Evolutionary conservation across 2,888 invertebrate species (phyloP), one percentile per base, ranked within the genome.

Genomic region (Epirrhoe tristata): DNA sequence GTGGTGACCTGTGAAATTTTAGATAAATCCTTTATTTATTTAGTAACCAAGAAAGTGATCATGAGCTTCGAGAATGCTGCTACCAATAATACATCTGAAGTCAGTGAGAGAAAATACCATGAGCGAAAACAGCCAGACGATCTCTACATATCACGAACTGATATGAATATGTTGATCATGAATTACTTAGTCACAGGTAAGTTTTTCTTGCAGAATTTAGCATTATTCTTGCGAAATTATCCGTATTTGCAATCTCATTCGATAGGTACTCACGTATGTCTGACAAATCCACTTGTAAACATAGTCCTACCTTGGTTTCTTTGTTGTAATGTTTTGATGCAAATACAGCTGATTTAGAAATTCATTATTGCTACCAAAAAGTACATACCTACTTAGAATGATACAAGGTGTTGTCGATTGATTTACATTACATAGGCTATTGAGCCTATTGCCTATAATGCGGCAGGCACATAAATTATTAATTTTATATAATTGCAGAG

Each of bases 121-220:
- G 97, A 97, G 77, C 94, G 96, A 77, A 95, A 95, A 70, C 95
- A 95, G 82, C 89, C 97, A 12, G 96, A 97, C 83, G 95, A 96
- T 72, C 94, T 96, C 74, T 97, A 97, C 78, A 96, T 98, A 77
- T 98, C 98, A 63, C 95, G 98, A 77, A 96, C 97, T 51, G 98
- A 98, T 80, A 98, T 99, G 97, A 99, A 99, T 90, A 97, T 98
- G 89, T 94, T 99, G 73, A 98, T 99, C 75, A 99, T 99, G 99
- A 99, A 99, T 93, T 99, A 99, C 91, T 95, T 99, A 81, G 98
- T 99, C 52, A 99, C 98, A 93, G 98, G 98, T 98, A 90, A 87
- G 61, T 48, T 53, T 46, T 34, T 51, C 10, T 4, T 6, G 12
- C 39, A 6, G 59, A 36, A 31, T 14, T 61, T 32, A 58, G 61